Base-by-base conservation (phyloP, 2,888 invertebrate species). In the Sinopyrophorus schimmeli region DNA sequence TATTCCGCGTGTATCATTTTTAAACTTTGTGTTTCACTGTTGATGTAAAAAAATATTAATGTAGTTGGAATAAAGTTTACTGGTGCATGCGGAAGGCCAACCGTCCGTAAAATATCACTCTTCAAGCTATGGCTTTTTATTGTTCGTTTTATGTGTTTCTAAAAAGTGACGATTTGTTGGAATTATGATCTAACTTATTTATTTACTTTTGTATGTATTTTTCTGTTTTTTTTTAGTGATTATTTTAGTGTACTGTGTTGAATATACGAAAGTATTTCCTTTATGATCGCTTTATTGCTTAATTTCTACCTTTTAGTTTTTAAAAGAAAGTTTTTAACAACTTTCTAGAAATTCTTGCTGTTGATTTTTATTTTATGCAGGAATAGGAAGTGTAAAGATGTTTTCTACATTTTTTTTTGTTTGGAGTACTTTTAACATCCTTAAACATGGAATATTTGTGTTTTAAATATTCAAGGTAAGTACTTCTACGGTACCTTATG, bases 1-100 rank as follows among this genome's bases (percentile, higher is more conserved):
- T 4, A 57, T 63, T 63, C 62, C 61, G 59, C 49, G 20, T 58
- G 62, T 54, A 61, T 63, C 62, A 62, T 59, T 62, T 54, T 44
- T 21, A 54, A 60, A 59, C 60, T 62, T 62, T 59, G 52, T 37
- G 21, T 9, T 20, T 39, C 10, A 24, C 16, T 32, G 9, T 21
- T 20, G 20, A 34, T 21, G 11, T 4, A 20, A 21, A 20, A 34
- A 12, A 7, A 32, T 50, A 52, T 49, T 58, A 55, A 42, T n/a
- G n/a, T n/a, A n/a, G n/a, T n/a, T n/a, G n/a, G 47, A 20, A 46
- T 48, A 63, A 63, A 60, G 60, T 62, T 62, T 59, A 62, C 63
- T 63, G 63, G 63, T 62, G 54, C 63, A 60, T 53, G 52, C 61
- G 63, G 63, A 63, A 60, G 21, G 27, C 14, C 32, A 17, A 12